A percentile compares a stretch with the other conserved stretches of the same genome.
Conservation (phyloP, 1,140 invertebrate species). For the Sarcophaga bullata region DNA sequence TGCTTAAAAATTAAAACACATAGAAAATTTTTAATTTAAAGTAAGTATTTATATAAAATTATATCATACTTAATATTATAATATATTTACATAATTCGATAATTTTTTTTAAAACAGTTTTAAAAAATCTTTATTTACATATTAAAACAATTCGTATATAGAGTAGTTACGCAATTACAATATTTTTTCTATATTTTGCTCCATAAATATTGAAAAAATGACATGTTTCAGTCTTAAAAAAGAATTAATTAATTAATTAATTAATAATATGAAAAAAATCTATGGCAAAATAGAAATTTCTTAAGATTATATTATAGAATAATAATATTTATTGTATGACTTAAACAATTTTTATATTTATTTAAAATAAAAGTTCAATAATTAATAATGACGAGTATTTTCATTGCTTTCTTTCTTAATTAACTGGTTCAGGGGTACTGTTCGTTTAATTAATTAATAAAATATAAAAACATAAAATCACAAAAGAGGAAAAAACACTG, state of each 20-base stretch:
- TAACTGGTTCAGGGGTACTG: neutral
- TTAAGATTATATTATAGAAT: neutral
- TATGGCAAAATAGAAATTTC: conserved; percentile 45
- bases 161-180: too few species aligned
- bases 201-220: conserved; percentile 33
- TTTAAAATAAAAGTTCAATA: conserved; percentile 33
- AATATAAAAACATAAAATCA: conserved; percentile 31
- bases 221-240: conserved; percentile 47
- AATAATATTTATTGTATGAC: neutral
- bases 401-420: conserved; percentile 2
- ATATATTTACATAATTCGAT: conserved; percentile 14
- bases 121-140: too few species aligned
- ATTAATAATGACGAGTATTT: conserved; percentile 24
- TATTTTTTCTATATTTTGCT: neutral
- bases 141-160: too few species aligned
- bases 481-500: neutral
- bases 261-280: conserved; percentile 35
- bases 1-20: neutral
- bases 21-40: neutral
- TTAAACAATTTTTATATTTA: conserved; percentile 32
- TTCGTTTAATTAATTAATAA: neutral
- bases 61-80: conserved; percentile 31
- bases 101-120: neutral
- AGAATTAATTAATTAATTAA: conserved; percentile 37
- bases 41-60: conserved; percentile 26